Evolutionary conservation across 2,113 vertebrate species (phyloP), one percentile per base, ranked within the genome.

Genomic region (Muntiacus reevesi): DNA sequence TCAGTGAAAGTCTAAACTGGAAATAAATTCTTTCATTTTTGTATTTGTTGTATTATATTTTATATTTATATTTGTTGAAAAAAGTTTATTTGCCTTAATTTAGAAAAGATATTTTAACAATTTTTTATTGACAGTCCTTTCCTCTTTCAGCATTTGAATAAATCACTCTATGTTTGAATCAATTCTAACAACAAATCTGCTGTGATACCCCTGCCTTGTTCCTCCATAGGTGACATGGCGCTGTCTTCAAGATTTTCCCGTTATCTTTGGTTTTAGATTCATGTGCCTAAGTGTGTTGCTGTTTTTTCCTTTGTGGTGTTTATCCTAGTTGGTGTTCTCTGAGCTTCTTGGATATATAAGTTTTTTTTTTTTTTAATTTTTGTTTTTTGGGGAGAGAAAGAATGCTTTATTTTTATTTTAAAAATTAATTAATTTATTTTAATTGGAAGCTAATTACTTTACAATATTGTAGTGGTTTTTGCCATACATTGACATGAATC

Each of bases 1-100:
- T 2, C 2, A 45, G 2, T 59, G 28, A 92, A 33, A 64, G 59
- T 30, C 30, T 64, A 64, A 45, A 45, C 60, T 33, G 30, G 60
- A 7, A 64, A 33, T 64, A 33, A 95, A 54, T 30, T 87, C 52
- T 67, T 91, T 60, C 6, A 52, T 81, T n/a, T 59, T 64, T 78
- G 19, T 91, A 7, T 91, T 54, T 47, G 3, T 55, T 81, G 27
- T 91, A 7, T 91, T 60, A 45, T 45, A 45, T 45, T 45, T 45
- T 45, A 45, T 45, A 45, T 59, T 64, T 78, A 27, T 91, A 7
- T 88, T 60, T 47, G 3, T 55, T 81, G 27, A 10, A 9, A 92
- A 95, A 84, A 30, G 27, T 52, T 84, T 57, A 74, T 52, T 86
- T 92, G 52, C 13, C 60, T 40, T 88, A 30, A 28, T 52, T 82